Base-by-base conservation (phyloP, 1,140 invertebrate species). In the Mamestra configurata region DNA sequence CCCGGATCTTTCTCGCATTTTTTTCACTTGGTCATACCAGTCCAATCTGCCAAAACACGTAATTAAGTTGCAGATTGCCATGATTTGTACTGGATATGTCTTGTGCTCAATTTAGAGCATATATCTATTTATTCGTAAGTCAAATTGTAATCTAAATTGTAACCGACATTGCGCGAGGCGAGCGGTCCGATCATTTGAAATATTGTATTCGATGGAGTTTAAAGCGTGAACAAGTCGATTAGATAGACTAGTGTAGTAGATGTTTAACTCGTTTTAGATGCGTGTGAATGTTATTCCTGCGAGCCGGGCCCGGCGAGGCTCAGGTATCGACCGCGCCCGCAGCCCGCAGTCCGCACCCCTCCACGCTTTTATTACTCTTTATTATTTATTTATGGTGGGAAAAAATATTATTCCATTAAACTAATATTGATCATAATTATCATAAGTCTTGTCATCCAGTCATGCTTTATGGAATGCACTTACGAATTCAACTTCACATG, bases 261-360 rank as follows among this genome's bases (percentile, higher is more conserved):
- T 66, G 46, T 68, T 77, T 66, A 77, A 77, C 75, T 77, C 59
- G 59, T 77, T 77, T 77, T 79, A 73, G 77, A 82, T 64, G 81
- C 83, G 82, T 88, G 88, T 88, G 86, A 86, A 85, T 79, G 77
- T 82, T 64, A 64, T 73, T 77, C 76, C 53, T 79, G 80, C 71
- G 57, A 22, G 72, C 27, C 27, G 68, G 22, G 46, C 20, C 11
- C 15, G 13, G 53, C 53, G 37, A 31, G 55, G 37, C 61, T 68
- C 79, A 86, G 84, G 83, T 90, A 92, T 92, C 90, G 90, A 91
- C 86, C 88, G 82, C 11, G 83, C 90, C 90, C 90, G 89, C 89
- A 90, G 49, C 57, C 40, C 66, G 55, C 55, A 70, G 40, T 27
- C 46, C 40, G 40, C 24, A 31, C 40, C 49, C 73, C 57, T 76